Base-by-base conservation (phyloP, 1,140 invertebrate species). In the Dryas iulia region DNA sequence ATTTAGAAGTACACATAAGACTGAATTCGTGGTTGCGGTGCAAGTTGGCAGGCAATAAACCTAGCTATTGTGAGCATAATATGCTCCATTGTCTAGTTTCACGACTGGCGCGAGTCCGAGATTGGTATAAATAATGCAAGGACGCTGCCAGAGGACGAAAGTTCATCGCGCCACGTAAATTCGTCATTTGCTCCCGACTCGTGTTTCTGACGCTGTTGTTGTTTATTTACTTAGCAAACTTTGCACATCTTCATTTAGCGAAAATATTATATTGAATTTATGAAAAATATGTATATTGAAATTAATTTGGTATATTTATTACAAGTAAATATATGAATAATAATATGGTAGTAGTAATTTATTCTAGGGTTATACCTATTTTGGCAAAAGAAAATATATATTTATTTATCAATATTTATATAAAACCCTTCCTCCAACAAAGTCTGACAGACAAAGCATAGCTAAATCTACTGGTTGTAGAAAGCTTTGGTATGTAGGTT, bases 121-220 rank as follows among this genome's bases (percentile, higher is more conserved):
- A 76, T 84, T 79, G 73, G 56, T 72, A 74, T 84, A 77, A 84
- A 84, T 82, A 81, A 83, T 82, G 73, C 78, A 78, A 62, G 57
- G 59, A 70, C 69, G 60, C 71, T 76, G 47, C 57, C 60, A 52
- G 35, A 63, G 56, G 47, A 62, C 62, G 65, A 53, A 72, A 62
- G 66, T 65, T 63, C 56, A 58, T 64, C 57, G 69, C 26, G 59
- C 63, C 58, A 54, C 33, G 57, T 72, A 53, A 72, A 74, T 74
- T 67, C 61, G 53, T 74, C 72, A 77, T 21, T 74, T 56, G n/a
- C 26, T 21, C 60, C 28, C 61, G 21, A 33, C 26, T 54, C 11
- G 52, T 63, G 61, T 63, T 11, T 53, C 8, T 14, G 21, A 39
- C 61, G 18, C 12, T 21, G 12, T 30, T 30, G 52, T 54, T 54